These are phyloP conservation scores for Lobophora halterata DNA, from an alignment of 2,888 invertebrate species.

Conservation along the genomic window DNA sequence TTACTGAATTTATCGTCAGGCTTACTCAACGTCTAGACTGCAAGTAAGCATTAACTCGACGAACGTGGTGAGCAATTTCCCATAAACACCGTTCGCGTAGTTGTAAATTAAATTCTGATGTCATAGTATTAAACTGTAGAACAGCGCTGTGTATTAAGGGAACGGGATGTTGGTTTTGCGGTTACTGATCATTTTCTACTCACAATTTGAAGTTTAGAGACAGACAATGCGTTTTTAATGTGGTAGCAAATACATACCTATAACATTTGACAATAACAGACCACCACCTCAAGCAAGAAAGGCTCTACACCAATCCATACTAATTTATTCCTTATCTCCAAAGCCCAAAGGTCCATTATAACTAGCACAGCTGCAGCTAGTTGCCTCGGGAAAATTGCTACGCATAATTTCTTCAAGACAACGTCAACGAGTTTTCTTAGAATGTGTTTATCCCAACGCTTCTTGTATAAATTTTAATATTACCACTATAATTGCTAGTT, in stretches of 20 bases:
- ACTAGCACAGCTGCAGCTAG: neutral
- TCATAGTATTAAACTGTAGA: conserved; percentile 58
- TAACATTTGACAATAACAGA: conserved; percentile 5
- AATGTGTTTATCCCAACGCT: conserved; percentile 20
- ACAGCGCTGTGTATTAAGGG: conserved; percentile 40
- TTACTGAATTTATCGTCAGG: conserved; percentile 42
- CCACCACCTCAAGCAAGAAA: neutral
- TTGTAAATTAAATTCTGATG: conserved; percentile 67
- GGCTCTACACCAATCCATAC: neutral
- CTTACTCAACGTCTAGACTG: conserved; percentile 25
- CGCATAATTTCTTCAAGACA: conserved; percentile 2
- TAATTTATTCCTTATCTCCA: neutral
- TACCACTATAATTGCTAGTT: conserved; percentile 31
- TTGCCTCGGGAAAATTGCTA: conserved; percentile 2
- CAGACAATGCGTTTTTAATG: conserved; percentile 28
- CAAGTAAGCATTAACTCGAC: conserved; percentile 16
- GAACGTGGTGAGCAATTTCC: conserved; percentile 48
- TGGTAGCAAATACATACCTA: conserved; percentile 5
- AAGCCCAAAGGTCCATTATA: neutral
- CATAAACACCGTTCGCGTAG: conserved; percentile 51
- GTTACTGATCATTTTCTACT: conserved; percentile 39
- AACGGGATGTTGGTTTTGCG: conserved; percentile 35
- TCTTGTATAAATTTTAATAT: conserved; percentile 28
- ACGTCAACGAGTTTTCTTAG: conserved; percentile 7
- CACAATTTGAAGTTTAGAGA: conserved; percentile 26